phyloP scores from a whole-genome alignment of 2,888 invertebrate genomes.

The Diaphora mendica region DNA sequence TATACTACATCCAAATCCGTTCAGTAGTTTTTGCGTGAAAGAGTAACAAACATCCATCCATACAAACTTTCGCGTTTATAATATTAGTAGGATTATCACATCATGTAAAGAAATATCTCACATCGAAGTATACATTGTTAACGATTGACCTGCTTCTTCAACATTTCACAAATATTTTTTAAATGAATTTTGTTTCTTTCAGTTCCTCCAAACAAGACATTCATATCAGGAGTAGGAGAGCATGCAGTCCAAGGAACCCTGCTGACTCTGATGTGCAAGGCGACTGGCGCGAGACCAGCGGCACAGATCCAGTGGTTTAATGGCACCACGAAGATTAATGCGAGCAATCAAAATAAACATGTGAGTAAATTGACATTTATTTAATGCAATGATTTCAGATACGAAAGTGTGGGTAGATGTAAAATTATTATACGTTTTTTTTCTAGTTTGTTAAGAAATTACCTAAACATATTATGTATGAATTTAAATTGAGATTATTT shows the following conservation, averaged over 20 bases:
- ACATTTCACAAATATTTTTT: neutral
- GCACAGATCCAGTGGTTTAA: slow-evolving; percentile 95
- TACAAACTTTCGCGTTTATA: too few species aligned
- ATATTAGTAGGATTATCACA: too few species aligned
- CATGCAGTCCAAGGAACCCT: slow-evolving; percentile 93
- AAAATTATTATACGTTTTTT: neutral
- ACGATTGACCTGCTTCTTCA: too few species aligned
- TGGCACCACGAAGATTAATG: slow-evolving; percentile 83
- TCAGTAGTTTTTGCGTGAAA: too few species aligned
- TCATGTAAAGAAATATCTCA: too few species aligned
- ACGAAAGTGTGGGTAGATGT: neutral
- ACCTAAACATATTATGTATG: too few species aligned
- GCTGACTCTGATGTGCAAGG: slow-evolving; percentile 91
- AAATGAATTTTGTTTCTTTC: slow-evolving; percentile 48
- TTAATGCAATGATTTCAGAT: neutral
- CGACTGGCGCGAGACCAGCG: slow-evolving; percentile 93
- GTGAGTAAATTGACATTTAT: slow-evolving; percentile 59
- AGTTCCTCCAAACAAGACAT: slow-evolving; percentile 94
- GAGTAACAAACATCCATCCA: too few species aligned
- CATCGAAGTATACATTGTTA: too few species aligned
- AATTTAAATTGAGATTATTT: too few species aligned
- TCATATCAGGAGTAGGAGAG: slow-evolving; percentile 91
- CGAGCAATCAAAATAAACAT: slow-evolving; percentile 64
- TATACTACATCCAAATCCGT: too few species aligned
- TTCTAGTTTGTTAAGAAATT: too few species aligned